Conservation (phyloP, 1,140 invertebrate genomes). For the Odontomachus brunneus region DNA sequence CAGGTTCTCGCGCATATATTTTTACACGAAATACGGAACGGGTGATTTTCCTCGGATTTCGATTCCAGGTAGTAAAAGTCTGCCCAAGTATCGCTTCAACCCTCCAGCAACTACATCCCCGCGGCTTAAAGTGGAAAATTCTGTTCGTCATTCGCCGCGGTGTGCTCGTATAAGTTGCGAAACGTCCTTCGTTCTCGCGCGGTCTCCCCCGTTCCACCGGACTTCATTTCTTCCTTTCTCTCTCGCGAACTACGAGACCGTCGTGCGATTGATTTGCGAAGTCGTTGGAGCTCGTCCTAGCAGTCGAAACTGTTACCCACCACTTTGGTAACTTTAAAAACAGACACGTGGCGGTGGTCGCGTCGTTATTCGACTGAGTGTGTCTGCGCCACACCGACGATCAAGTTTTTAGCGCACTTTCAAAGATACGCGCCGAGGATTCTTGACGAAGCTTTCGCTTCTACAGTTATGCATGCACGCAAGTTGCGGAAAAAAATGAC, state of each 20-base stretch:
- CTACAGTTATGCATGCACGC: neutral
- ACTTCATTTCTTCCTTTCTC: neutral
- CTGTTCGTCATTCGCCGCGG: conserved; percentile 49
- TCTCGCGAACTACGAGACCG: neutral
- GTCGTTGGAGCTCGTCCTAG: conserved; percentile 6
- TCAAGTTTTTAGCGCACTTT: conserved; percentile 33
- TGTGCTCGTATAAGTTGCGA: conserved; percentile 33
- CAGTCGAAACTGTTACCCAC: neutral
- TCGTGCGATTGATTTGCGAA: conserved; percentile 30
- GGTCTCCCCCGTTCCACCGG: neutral
- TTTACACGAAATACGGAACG: neutral
- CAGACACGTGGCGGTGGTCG: conserved; percentile 10
- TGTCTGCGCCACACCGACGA: conserved; percentile 1
- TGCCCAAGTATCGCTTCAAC: conserved; percentile 26
- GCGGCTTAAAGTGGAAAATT: conserved; percentile 48
- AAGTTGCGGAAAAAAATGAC: neutral
- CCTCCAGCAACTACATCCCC: conserved; percentile 23
- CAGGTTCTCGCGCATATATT: neutral
- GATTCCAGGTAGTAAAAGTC: conserved; percentile 28
- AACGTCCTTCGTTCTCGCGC: neutral
- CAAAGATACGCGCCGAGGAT: conserved; percentile 31
- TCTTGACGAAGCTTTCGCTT: conserved; percentile 15
- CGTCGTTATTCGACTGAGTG: conserved; percentile 42
- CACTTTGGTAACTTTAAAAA: conserved; percentile 34
- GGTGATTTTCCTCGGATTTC: conserved; percentile 1